phyloP scores from a whole-genome alignment of 2,888 invertebrate species.

The Clitarchus hookeri region DNA sequence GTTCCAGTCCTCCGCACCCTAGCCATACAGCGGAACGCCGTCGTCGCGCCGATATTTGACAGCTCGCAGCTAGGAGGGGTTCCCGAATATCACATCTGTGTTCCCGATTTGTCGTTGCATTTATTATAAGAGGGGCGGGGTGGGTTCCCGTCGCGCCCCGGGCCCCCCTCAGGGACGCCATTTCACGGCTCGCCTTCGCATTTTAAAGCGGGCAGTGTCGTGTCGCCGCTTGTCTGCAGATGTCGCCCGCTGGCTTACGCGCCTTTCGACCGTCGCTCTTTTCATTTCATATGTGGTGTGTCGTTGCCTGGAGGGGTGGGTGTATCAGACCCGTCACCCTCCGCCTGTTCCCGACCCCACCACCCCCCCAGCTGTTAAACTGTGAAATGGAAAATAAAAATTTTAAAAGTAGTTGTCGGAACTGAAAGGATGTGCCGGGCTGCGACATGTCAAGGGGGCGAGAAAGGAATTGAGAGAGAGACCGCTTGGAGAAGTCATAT shows the following conservation, averaged over 20 bases:
- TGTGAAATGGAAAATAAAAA: constrained; percentile 21
- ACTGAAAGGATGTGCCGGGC: not conserved
- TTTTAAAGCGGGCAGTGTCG: constrained; percentile 3
- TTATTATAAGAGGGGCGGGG: constrained; percentile 11
- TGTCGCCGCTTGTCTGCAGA: constrained; percentile 21
- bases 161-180: no score
- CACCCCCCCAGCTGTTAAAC: constrained; percentile 18
- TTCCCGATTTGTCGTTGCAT: constrained; percentile 32
- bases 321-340: not conserved
- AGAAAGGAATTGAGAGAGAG: not conserved
- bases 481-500: not conserved
- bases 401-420: not conserved
- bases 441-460: not conserved
- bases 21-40: not conserved
- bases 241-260: not conserved
- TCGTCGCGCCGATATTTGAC: not conserved
- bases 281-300: constrained; percentile 27
- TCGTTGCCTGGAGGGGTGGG: constrained; percentile 2
- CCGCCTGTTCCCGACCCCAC: not conserved
- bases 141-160: not conserved
- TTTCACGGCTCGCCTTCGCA: not conserved
- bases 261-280: not conserved
- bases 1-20: not conserved
- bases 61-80: not conserved
- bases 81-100: constrained; percentile 27